Evolutionary conservation across 2,888 invertebrate genomes (phyloP), one percentile per base, ranked within the genome.

Genomic region (Drosophila buzzatii): DNA sequence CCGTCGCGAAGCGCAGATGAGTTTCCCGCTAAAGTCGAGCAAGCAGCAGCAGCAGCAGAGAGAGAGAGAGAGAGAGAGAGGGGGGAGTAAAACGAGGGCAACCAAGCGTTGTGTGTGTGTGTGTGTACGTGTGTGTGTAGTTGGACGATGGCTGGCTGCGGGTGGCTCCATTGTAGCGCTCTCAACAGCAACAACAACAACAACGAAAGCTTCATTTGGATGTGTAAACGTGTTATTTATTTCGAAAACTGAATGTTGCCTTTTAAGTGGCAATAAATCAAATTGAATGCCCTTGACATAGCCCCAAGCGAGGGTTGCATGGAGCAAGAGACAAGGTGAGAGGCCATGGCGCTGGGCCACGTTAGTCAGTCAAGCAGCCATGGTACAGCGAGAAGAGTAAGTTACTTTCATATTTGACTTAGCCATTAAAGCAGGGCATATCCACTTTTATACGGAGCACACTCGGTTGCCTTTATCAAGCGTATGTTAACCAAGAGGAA

Each of bases 201-300:
- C 84, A 84, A 72, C 85, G 73, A 70, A 70, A 82, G 83, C 86
- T 87, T 87, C 89, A 89, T 85, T 89, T 89, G 89, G 88, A 87
- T 89, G 88, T 89, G 88, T 78, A 90, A 90, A 82, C 85, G 90
- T 90, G 90, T 88, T 85, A 89, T 85, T 90, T 90, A 90, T 85
- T 85, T 85, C 73, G 67, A 87, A 87, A 85, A 88, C 85, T 85
- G 83, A 90, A 88, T 88, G 90, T 81, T 88, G 90, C 85, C 86
- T 85, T 85, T 85, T 90, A 88, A 90, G 90, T 85, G 90, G 90
- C 89, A 88, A 85, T 85, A 85, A 85, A 85, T 85, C 85, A 85
- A 90, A 85, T 88, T 85, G 83, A 80, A 71, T 80, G 71, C 80
- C 45, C 61, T 55, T 61, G 27, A 58, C 73, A 67, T 71, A 49